These are phyloP conservation scores for Zoroaster sp. DNA, from an alignment of 53 echinoderm and acorn worm genomes.

Conservation along the genomic window DNA sequence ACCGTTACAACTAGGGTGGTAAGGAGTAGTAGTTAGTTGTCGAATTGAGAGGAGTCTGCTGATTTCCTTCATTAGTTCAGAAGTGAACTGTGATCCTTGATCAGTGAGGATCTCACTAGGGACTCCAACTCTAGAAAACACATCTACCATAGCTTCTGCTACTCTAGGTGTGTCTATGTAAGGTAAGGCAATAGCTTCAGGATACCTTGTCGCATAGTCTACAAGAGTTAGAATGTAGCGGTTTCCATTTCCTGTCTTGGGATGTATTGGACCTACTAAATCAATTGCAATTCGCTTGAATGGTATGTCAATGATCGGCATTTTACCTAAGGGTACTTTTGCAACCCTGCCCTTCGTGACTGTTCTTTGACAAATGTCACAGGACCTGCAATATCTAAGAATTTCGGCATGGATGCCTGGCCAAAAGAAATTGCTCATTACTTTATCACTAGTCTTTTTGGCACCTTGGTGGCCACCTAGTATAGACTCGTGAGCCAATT, in stretches of 20 bases:
- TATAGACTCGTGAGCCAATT: constrained; percentile 62
- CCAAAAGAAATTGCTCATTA: constrained; percentile 63
- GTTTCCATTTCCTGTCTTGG: constrained; percentile 21
- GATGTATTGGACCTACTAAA: constrained; percentile 55
- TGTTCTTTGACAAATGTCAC: constrained; percentile 56
- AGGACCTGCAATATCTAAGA: constrained; percentile 57
- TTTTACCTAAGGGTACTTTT: constrained; percentile 62
- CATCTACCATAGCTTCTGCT: constrained; percentile 44
- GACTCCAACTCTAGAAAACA: constrained; percentile 47
- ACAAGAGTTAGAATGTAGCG: constrained; percentile 31
- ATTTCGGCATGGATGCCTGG: constrained; percentile 53
- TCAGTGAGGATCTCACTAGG: constrained; percentile 61
- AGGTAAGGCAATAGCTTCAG: constrained; percentile 29
- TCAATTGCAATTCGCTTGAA: constrained; percentile 61
- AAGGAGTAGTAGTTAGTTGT: constrained; percentile 45
- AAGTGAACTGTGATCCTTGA: constrained; percentile 55
- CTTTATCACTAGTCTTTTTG: constrained; percentile 59
- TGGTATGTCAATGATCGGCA: constrained; percentile 61
- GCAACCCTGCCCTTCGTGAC: constrained; percentile 55
- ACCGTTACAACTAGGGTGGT: constrained; percentile 51
- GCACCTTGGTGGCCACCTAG: constrained; percentile 62
- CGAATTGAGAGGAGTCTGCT: constrained; percentile 52
- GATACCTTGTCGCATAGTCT: constrained; percentile 39
- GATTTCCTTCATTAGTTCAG: constrained; percentile 59
- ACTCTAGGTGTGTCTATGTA: constrained; percentile 30